Percentiles rank a stretch among this genome's conserved stretches.
These are phyloP conservation scores for Chunga burmeisteri DNA, from an alignment of 2,113 vertebrate species.

Conservation along the genomic window DNA sequence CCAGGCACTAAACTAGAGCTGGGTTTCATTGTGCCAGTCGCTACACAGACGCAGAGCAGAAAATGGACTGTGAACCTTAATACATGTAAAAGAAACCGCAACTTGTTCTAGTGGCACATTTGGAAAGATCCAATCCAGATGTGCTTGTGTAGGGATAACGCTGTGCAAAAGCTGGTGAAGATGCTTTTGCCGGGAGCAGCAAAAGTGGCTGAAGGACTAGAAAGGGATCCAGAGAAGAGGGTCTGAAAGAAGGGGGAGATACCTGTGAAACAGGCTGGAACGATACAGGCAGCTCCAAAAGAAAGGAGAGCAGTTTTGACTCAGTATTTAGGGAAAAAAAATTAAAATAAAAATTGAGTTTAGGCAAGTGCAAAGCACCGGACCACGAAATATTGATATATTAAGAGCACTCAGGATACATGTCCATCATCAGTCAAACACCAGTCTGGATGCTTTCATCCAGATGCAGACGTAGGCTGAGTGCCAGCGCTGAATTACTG, in stretches of 20 bases:
- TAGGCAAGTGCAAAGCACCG: background rate
- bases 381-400: accelerated
- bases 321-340: background rate
- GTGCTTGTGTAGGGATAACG: accelerated
- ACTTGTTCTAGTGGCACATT: background rate
- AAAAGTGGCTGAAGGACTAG: background rate
- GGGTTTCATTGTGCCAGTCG: background rate
- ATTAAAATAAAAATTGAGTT: background rate
- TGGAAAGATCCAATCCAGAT: background rate
- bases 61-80: background rate
- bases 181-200: background rate
- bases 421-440: accelerated
- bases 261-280: background rate
- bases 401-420: background rate
- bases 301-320: background rate
- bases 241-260: background rate
- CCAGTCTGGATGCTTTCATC: background rate
- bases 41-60: background rate
- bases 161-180: background rate
- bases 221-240: background rate
- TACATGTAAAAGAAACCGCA: background rate
- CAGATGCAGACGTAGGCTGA: background rate
- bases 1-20: background rate
- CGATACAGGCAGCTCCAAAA: background rate
- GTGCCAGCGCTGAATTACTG: background rate